Evolutionary conservation across 2,888 invertebrate genomes (phyloP), one percentile per base, ranked within the genome.

Genomic region (Parapristionchus giblindavisi): DNA sequence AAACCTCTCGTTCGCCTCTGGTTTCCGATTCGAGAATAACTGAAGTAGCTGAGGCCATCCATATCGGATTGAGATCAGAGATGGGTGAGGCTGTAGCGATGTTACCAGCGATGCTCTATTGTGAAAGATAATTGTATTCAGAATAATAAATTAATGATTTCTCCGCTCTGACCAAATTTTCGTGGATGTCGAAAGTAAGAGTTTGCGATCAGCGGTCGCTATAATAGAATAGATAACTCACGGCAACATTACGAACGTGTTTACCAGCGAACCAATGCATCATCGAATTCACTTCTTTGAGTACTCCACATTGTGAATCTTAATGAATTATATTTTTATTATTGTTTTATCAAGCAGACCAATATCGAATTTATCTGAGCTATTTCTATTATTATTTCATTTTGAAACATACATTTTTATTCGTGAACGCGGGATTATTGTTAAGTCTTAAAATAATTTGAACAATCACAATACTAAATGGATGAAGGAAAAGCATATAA

Each of bases 51-150:
- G 92, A 92, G 0, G 96, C 94, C 91, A 95, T 92, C 77, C 96
- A 91, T 81, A 97, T 92, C 0, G 96, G 96, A 89, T 95, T 95
- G 87, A 97, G 91, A 89, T 98, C 97, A 0, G 96, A 96, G 88
- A 97, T 96, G 0, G 97, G 96, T 89, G 96, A 96, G 24, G 94
- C 94, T 0, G 96, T 96, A 90, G 96, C 93, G 79, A 97, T 93
- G 89, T 97, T 96, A 36, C 97, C 96, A 43, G 93, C 95, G 38
- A 97, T 90, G 21, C 94, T 92, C 92, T 92, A 85, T 34, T 87
- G 29, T 0, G 34, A 32, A 29, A 6, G 5, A 56, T 56, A 27
- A 52, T 8, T n/a, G 54, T 27, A n/a, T 2, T 58, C 14, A 1
- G 34, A 5, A 29, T 58, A 14, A 8, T 32, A 58, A 58, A 32